Conservation (phyloP, 1,140 invertebrate genomes). For the Diabrotica undecimpunctata region DNA sequence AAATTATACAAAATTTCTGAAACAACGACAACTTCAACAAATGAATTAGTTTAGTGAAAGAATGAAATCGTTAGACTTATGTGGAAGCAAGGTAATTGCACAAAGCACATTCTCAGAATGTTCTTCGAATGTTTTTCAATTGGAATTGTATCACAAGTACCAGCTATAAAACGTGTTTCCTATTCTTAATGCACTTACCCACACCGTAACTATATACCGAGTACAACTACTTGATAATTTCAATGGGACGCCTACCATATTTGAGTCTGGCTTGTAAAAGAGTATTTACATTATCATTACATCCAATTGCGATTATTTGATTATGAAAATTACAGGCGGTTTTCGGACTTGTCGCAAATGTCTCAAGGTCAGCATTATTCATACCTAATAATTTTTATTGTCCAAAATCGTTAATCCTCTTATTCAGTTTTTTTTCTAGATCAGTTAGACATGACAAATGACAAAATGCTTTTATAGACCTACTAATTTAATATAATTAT, state of each 20-base stretch:
- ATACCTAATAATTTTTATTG: too few species aligned
- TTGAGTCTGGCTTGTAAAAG: neutral
- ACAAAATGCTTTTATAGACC: too few species aligned
- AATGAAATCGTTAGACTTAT: constrained; percentile 17
- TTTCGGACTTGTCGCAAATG: too few species aligned
- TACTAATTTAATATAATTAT: too few species aligned
- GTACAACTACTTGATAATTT: constrained; percentile 18
- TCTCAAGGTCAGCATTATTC: too few species aligned
- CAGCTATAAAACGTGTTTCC: constrained; percentile 22
- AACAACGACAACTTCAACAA: neutral
- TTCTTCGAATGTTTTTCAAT: constrained; percentile 6
- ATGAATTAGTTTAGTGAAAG: constrained; percentile 12
- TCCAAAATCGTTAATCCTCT: too few species aligned
- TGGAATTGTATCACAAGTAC: constrained; percentile 20
- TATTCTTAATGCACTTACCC: constrained; percentile 16
- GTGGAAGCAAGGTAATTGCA: constrained; percentile 12
- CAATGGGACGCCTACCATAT: constrained; percentile 21
- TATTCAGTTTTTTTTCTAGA: too few species aligned
- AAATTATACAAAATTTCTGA: neutral
- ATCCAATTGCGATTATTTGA: neutral
- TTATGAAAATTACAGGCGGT: too few species aligned
- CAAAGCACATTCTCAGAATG: constrained; percentile 15
- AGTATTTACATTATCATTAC: neutral
- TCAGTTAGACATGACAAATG: too few species aligned
- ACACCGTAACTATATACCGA: constrained; percentile 14